These are phyloP conservation scores for Zosterops japonicus DNA, from an alignment of 2,113 vertebrate species.

Conservation along the genomic window DNA sequence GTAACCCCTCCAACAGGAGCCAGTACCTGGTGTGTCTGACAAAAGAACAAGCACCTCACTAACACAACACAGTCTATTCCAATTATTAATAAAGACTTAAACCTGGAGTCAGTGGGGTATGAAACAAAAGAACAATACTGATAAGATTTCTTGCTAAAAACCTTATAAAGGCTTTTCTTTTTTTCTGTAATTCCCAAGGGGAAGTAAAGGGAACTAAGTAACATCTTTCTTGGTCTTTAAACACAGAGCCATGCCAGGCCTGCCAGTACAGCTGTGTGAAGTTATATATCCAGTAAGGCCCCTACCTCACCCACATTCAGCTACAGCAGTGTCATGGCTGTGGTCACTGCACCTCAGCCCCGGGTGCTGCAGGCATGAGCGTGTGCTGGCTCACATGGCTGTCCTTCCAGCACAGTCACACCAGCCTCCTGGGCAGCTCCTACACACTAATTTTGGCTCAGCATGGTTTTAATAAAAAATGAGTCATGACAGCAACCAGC, in stretches of 20 bases:
- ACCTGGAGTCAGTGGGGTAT: neutral
- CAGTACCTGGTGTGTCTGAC: neutral
- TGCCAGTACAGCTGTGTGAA: neutral
- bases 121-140: neutral
- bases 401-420: neutral
- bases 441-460: conserved; percentile 2
- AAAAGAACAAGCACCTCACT: neutral
- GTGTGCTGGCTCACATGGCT: neutral
- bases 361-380: rapidly evolving
- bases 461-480: neutral
- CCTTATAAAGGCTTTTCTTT: neutral
- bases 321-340: neutral
- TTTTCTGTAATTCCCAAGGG: neutral
- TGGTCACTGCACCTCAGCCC: neutral
- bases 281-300: neutral
- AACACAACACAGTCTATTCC: neutral
- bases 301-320: neutral
- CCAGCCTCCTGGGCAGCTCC: conserved; percentile 9
- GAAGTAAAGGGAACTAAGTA: neutral
- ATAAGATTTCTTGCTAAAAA: neutral
- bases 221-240: neutral
- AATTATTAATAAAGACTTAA: neutral
- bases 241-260: neutral
- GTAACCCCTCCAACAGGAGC: neutral
- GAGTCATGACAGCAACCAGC: neutral